Conservation (phyloP, 2,888 invertebrate genomes). For the Eupithecia dodoneata region DNA sequence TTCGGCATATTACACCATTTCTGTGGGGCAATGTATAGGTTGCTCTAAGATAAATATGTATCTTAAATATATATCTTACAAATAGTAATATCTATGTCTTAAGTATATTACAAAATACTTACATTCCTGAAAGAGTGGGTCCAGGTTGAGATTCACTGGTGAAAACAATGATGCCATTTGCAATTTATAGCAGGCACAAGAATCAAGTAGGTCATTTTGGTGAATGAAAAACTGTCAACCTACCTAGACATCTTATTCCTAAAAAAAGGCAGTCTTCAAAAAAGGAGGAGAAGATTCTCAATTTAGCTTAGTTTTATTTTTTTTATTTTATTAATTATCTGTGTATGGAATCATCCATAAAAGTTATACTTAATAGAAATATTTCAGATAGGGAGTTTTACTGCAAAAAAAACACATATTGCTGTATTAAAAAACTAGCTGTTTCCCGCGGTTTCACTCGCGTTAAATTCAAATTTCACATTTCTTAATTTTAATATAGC, state of each 20-base stretch:
- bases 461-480: no score
- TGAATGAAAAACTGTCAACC: conserved; percentile 38
- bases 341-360: no score
- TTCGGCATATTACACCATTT: no score
- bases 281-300: background rate
- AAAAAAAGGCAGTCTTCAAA: background rate
- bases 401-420: no score
- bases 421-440: no score
- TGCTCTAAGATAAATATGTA: no score
- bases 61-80: background rate
- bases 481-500: no score
- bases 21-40: no score
- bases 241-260: background rate
- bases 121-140: conserved; percentile 21
- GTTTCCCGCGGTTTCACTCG: no score
- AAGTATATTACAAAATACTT: background rate
- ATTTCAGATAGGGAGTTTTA: no score
- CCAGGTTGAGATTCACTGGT: conserved; percentile 33
- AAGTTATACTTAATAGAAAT: no score
- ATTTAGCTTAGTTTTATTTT: background rate
- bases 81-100: background rate
- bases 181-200: conserved; percentile 31
- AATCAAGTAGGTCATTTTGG: conserved; percentile 31
- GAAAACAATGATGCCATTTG: conserved; percentile 35
- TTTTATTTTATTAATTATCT: background rate